Evolutionary conservation across 2,113 vertebrate species (phyloP).

Genomic region (Lophura nycthemera): DNA sequence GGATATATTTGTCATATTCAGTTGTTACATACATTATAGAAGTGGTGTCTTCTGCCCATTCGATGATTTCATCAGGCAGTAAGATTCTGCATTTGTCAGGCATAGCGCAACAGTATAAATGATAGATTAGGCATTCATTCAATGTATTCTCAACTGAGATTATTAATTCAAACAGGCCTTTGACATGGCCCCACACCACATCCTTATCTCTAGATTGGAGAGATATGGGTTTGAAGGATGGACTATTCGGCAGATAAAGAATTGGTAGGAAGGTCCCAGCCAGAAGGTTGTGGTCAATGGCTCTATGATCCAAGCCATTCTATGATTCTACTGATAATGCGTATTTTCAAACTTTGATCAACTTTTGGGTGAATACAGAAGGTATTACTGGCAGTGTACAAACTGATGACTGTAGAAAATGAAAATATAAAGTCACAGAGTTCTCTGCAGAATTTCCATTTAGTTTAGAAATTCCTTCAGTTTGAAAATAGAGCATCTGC

Average conservation of each 20-base stretch:
- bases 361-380: not conserved
- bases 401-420: not conserved
- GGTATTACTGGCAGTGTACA: not conserved
- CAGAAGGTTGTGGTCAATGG: too few relatives aligned
- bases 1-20: not conserved
- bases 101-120: not conserved
- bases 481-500: rapidly evolving
- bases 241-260: too few relatives aligned
- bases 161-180: not conserved
- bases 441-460: not conserved
- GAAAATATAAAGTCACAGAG: not conserved
- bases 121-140: rapidly evolving
- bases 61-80: not conserved
- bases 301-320: too few relatives aligned
- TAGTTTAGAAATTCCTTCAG: not conserved
- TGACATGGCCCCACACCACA: too few relatives aligned
- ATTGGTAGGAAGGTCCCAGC: too few relatives aligned
- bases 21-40: not conserved
- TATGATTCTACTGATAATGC: too few relatives aligned
- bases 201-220: too few relatives aligned
- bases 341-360: not conserved
- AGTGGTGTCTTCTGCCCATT: not conserved
- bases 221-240: too few relatives aligned
- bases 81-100: not conserved
- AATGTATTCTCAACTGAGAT: not conserved